Evolutionary conservation across 2,888 invertebrate genomes (phyloP).

Genomic region (Netelia virgata): DNA sequence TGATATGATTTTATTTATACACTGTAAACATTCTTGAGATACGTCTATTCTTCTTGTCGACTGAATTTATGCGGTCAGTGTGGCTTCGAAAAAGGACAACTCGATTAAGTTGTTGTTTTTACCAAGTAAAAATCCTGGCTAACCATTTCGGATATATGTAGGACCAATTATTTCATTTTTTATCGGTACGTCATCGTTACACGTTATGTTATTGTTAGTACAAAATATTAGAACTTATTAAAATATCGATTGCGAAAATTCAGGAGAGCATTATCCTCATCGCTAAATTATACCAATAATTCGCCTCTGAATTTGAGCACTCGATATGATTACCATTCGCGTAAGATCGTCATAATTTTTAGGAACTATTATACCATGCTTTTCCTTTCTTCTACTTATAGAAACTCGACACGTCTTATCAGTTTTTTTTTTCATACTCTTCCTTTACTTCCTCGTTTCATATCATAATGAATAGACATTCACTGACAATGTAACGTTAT

Average conservation of each 20-base stretch:
- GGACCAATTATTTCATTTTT: slow-evolving; percentile 51
- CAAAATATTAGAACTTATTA: slow-evolving; percentile 78
- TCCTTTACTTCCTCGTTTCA: slow-evolving; percentile 40
- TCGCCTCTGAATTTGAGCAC: slow-evolving; percentile 7
- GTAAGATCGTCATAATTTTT: slow-evolving; percentile 65
- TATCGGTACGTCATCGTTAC: slow-evolving; percentile 57
- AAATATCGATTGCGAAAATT: slow-evolving; percentile 67
- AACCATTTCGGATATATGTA: slow-evolving; percentile 42
- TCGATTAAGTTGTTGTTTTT: background rate
- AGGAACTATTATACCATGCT: slow-evolving; percentile 83
- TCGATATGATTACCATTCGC: slow-evolving; percentile 60
- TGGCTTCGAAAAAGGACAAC: slow-evolving; percentile 17
- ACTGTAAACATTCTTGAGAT: slow-evolving; percentile 57
- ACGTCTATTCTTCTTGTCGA: slow-evolving; percentile 49
- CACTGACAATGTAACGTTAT: slow-evolving; percentile 60
- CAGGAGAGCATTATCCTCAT: slow-evolving; percentile 33
- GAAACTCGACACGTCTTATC: slow-evolving; percentile 33
- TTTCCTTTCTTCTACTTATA: slow-evolving; percentile 68
- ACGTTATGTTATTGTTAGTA: slow-evolving; percentile 72
- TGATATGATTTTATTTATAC: slow-evolving; percentile 84
- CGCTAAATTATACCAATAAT: slow-evolving; percentile 1
- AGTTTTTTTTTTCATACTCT: slow-evolving; percentile 15
- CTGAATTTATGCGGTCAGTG: slow-evolving; percentile 38
- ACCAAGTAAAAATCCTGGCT: slow-evolving; percentile 52
- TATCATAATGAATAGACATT: slow-evolving; percentile 67